Evolutionary conservation across 1,140 invertebrate genomes (phyloP).

Genomic region (Drosophila rufa): DNA sequence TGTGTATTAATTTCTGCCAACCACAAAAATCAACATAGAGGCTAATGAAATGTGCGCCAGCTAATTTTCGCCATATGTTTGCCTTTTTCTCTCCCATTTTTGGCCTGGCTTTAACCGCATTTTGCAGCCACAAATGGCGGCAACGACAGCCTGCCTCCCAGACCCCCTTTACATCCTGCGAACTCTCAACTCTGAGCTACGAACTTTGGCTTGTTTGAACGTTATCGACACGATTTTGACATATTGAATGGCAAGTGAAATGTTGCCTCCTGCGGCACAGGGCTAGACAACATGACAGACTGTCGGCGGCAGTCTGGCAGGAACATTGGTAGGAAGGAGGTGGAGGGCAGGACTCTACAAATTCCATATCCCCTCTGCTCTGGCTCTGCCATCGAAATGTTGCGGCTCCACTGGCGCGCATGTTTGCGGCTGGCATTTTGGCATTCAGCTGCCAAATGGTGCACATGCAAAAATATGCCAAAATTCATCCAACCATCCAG

Average conservation of each 20-base stretch:
- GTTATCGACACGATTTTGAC: conserved; percentile 84
- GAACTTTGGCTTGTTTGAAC: conserved; percentile 63
- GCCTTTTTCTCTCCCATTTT: background rate
- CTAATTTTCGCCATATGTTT: background rate
- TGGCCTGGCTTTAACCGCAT: conserved; percentile 36
- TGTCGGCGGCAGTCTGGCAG: conserved; percentile 37
- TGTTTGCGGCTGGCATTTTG: conserved; percentile 78
- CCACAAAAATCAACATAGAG: background rate
- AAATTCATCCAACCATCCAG: conserved; percentile 45
- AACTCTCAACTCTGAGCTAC: background rate
- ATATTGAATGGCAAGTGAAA: conserved; percentile 82
- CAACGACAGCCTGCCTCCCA: conserved; percentile 12
- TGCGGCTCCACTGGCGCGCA: conserved; percentile 54
- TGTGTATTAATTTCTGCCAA: no score
- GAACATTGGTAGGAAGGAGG: background rate
- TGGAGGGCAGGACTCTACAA: background rate
- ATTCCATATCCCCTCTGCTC: background rate
- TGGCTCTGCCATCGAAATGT: background rate
- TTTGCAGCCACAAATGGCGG: conserved; percentile 52
- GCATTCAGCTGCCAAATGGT: conserved; percentile 82
- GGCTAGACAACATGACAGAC: conserved; percentile 66
- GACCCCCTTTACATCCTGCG: background rate
- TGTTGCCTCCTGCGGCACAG: conserved; percentile 51
- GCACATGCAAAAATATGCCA: conserved; percentile 82
- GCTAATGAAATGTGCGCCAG: background rate